Percentiles rank a stretch among this genome's conserved stretches.
These are phyloP conservation scores for Smithornis capensis DNA, from an alignment of 2,113 vertebrate genomes.

Conservation along the genomic window DNA sequence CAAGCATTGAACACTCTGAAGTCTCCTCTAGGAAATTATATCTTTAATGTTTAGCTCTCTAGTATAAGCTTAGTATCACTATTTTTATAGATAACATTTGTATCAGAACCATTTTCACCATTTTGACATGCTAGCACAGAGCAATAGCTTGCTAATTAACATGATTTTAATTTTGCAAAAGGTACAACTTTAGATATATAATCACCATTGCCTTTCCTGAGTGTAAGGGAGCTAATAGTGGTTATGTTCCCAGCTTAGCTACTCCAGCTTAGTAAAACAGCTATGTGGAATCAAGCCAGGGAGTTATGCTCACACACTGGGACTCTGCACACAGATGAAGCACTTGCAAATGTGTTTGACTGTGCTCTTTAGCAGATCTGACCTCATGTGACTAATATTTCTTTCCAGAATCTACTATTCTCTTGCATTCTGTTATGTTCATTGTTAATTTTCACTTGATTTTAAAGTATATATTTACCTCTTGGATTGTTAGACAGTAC, in stretches of 20 bases:
- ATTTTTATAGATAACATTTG: not conserved
- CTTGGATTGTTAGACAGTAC: not conserved
- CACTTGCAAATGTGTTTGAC: not conserved
- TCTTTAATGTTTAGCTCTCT: not conserved
- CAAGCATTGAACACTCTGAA: not conserved
- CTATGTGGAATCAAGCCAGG: not conserved
- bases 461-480: slow-evolving; percentile 1
- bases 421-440: not conserved
- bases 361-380: not conserved
- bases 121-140: not conserved
- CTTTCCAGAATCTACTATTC: not conserved
- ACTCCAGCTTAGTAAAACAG: not conserved
- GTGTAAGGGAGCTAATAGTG: not conserved
- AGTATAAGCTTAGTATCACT: not conserved
- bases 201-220: not conserved
- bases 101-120: not conserved
- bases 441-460: not conserved
- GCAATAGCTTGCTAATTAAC: not conserved
- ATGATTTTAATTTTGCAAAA: not conserved
- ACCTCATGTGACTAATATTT: not conserved
- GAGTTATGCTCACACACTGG: not conserved
- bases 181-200: not conserved
- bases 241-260: not conserved
- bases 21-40: not conserved
- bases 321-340: not conserved